Evolutionary conservation across 1,140 invertebrate genomes (phyloP), one percentile per base, ranked within the genome.

Genomic region (Caenorhabditis inopinata): DNA sequence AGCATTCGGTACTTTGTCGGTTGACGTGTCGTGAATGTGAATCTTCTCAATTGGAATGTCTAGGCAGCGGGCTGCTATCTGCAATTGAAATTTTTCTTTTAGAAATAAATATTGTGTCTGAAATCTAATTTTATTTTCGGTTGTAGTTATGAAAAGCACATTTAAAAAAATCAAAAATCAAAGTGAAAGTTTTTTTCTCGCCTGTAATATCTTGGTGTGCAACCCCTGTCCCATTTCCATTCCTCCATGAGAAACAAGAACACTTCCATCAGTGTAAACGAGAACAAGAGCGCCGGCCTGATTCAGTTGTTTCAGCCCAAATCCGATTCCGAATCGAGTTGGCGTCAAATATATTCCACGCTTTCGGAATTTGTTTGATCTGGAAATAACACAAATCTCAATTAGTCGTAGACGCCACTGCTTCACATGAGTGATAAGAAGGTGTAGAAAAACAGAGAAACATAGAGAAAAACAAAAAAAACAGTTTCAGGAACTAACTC

Each of bases 221-320:
- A 97, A 89, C 1, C 96, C 96, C 90, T 97, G 96, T 0, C 96
- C 96, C 93, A 97, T 97, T 91, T 98, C 96, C 18, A 93, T 93
- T 18, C 95, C 96, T 48, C 94, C 94, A 88, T 97, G 95, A 29
- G 92, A 92, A n/a, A 98, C 85, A 2, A 97, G 90, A 5, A 97
- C 94, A 0, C 95, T 95, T 0, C 96, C 96, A 90, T 98, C 96
- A 0, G 89, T 91, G 86, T 97, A 97, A 23, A 97, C 91, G 23
- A 94, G 92, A n/a, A 97, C 91, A 21, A 97, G 90, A 4, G 95
- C 94, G 38, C 94, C 95, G 21, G 91, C 90, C 87, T 97, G 95
- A 89, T 97, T 97, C 48, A 97, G 88, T 83, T 93, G 92, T 74
- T 91, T 89, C 7, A 92, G 91, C 0, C 93, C 93, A 87, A 96